Evolutionary conservation across 2,888 invertebrate species (phyloP).

Genomic region (Epinotia demarniana): DNA sequence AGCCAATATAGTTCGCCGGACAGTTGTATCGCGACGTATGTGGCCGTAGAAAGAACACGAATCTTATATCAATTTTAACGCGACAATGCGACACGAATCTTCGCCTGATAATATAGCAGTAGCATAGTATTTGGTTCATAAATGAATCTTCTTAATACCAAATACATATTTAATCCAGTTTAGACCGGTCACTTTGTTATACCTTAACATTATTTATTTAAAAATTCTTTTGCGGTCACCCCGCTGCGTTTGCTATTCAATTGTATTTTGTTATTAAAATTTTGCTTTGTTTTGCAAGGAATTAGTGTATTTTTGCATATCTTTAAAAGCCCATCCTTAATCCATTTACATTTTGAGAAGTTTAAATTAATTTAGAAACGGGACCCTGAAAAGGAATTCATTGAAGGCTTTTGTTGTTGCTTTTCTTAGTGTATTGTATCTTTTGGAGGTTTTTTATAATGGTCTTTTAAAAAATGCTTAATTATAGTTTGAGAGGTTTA

Average conservation of each 20-base stretch:
- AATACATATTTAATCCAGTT: constrained; percentile 2
- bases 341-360: constrained; percentile 41
- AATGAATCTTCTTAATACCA: too few relatives aligned
- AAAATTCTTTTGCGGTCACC: constrained; percentile 33
- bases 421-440: not conserved
- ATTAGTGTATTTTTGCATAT: constrained; percentile 45
- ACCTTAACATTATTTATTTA: constrained; percentile 20
- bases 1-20: too few relatives aligned
- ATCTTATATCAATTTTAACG: too few relatives aligned
- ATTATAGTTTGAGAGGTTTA: not conserved
- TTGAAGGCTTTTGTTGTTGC: not conserved
- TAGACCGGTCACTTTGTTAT: constrained; percentile 3
- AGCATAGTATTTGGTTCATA: too few relatives aligned
- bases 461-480: not conserved
- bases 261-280: constrained; percentile 45
- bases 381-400: constrained; percentile 10
- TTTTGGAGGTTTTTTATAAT: not conserved
- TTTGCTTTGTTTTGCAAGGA: constrained; percentile 42
- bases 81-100: too few relatives aligned
- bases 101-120: too few relatives aligned
- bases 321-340: constrained; percentile 38
- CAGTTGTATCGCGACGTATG: too few relatives aligned
- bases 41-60: too few relatives aligned
- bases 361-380: constrained; percentile 19
- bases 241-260: constrained; percentile 39